A percentile compares a stretch with the other conserved stretches of the same genome.
phyloP scores from a whole-genome alignment of 2,797 vertebrate genomes.

The Myripristis murdjan region DNA sequence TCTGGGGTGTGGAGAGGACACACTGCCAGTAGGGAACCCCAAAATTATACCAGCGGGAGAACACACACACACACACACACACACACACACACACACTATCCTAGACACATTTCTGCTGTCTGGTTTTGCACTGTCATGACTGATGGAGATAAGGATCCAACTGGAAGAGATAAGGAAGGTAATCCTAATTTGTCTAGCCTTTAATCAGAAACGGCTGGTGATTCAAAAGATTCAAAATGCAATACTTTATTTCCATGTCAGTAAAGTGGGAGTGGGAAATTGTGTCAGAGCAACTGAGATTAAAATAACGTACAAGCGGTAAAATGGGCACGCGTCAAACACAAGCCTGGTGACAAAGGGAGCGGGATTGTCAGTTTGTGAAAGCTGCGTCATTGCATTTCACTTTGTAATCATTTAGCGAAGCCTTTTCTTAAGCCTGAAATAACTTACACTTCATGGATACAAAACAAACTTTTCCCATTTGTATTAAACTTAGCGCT shows the following conservation, averaged over 20 bases:
- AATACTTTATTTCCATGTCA: no score
- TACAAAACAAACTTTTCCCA: neutral
- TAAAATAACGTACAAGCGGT: no score
- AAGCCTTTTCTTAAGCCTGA: conserved; percentile 6
- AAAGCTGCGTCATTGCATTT: no score
- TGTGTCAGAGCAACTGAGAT: no score
- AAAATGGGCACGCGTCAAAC: no score
- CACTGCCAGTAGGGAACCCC: conserved; percentile 50
- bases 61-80: conserved; percentile 45
- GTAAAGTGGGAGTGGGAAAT: no score
- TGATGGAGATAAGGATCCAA: conserved; percentile 49
- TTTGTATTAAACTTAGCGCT: neutral
- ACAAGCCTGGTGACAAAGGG: neutral
- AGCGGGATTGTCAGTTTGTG: neutral
- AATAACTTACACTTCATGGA: neutral
- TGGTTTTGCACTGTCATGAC: conserved; percentile 68
- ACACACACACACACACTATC: conserved; percentile 46
- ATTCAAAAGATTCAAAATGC: no score
- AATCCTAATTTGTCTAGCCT: conserved; percentile 47
- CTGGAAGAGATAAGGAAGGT: conserved; percentile 14
- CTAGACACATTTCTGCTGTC: conserved; percentile 52
- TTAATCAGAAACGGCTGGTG: conserved; percentile 9
- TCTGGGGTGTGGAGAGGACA: conserved; percentile 60
- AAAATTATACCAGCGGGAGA: conserved; percentile 56
- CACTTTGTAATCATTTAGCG: neutral